A percentile compares a stretch with the other conserved stretches of the same genome.
phyloP scores from a whole-genome alignment of 2,888 invertebrate species.

The Diaprepes abbreviatus region DNA sequence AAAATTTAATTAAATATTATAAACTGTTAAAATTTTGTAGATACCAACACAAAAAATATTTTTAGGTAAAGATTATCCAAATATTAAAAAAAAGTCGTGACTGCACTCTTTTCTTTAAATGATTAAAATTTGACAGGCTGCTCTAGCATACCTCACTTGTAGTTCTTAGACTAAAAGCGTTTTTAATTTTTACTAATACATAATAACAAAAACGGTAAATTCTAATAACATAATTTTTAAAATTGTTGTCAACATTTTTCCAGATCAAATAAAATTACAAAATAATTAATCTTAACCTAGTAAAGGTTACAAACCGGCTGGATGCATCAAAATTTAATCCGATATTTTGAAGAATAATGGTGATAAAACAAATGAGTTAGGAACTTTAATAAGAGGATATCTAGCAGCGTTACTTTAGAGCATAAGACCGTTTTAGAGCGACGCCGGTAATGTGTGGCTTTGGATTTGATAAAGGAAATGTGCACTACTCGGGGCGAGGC shows the following conservation, averaged over 20 bases:
- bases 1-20: too few relatives aligned
- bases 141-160: too few relatives aligned
- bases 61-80: too few relatives aligned
- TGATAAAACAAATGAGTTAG: conserved; percentile 43
- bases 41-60: too few relatives aligned
- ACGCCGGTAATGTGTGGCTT: conserved; percentile 54
- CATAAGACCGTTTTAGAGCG: conserved; percentile 53
- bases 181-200: too few relatives aligned
- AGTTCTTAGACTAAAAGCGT: too few relatives aligned
- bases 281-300: conserved; percentile 34
- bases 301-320: conserved; percentile 23
- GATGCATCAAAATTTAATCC: conserved; percentile 37
- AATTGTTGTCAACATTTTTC: neutral
- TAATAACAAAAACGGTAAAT: too few relatives aligned
- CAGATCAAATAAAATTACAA: neutral
- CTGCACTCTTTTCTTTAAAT: too few relatives aligned
- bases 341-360: conserved; percentile 29
- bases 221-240: too few relatives aligned
- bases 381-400: conserved; percentile 45
- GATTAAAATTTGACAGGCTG: too few relatives aligned
- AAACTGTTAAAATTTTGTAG: too few relatives aligned
- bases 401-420: conserved; percentile 36
- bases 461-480: conserved; percentile 58
- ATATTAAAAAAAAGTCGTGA: too few relatives aligned
- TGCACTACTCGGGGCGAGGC: conserved; percentile 53